Conservation (phyloP, 2,797 vertebrate species). For the Anniella stebbinsi region DNA sequence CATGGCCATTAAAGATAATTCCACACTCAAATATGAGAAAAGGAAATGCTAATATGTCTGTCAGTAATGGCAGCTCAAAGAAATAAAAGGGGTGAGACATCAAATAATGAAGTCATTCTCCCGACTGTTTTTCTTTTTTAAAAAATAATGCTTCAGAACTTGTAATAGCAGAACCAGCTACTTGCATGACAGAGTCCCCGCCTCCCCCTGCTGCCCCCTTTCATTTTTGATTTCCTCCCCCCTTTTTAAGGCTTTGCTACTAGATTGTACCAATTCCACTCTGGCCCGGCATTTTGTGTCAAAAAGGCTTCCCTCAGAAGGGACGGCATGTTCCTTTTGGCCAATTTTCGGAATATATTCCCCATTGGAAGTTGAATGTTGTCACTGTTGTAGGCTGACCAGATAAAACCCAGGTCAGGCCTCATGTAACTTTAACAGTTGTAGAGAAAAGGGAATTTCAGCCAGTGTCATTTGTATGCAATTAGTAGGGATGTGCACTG, state of each 20-base stretch:
- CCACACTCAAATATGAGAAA: slow-evolving; percentile 67
- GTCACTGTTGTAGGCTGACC: slow-evolving; percentile 20
- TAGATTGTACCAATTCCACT: slow-evolving; percentile 42
- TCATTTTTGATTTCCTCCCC: neutral
- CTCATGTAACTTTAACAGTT: too few species aligned
- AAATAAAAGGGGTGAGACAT: slow-evolving; percentile 41
- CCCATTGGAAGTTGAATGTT: slow-evolving; percentile 1
- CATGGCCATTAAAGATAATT: slow-evolving; percentile 70
- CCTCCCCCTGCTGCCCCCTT: neutral
- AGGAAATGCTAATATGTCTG: slow-evolving; percentile 65
- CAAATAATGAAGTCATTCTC: slow-evolving; percentile 55
- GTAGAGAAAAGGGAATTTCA: too few species aligned
- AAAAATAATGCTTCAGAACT: slow-evolving; percentile 39
- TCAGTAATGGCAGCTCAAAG: slow-evolving; percentile 63
- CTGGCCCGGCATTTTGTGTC: slow-evolving; percentile 27
- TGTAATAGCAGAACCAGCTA: slow-evolving; percentile 43
- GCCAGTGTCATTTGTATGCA: too few species aligned
- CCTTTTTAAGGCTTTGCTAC: neutral
- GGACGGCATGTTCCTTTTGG: slow-evolving; percentile 27
- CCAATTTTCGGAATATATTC: slow-evolving; percentile 21
- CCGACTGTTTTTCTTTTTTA: slow-evolving; percentile 17
- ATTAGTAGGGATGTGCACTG: too few species aligned
- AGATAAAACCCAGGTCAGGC: too few species aligned
- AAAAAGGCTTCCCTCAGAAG: slow-evolving; percentile 40
- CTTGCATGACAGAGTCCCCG: neutral